These are phyloP conservation scores for Desoria tigrina DNA, from an alignment of 2,888 invertebrate genomes.

Conservation along the genomic window DNA sequence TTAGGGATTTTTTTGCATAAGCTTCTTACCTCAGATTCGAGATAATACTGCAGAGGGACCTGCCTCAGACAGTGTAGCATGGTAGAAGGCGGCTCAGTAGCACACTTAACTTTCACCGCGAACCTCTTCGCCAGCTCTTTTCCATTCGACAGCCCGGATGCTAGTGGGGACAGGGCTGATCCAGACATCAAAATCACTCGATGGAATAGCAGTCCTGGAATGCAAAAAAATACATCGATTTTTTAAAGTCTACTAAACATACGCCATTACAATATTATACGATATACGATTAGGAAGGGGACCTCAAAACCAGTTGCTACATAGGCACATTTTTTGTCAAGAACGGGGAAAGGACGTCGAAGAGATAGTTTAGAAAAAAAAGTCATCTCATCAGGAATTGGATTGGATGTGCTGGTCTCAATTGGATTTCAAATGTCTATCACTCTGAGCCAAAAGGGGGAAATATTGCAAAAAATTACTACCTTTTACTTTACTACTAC, in stretches of 20 bases:
- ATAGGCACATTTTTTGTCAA: too few species aligned
- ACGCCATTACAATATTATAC: neutral
- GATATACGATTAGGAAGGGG: conserved; percentile 1
- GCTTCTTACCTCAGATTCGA: conserved; percentile 53
- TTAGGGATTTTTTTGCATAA: too few species aligned
- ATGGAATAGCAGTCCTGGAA: conserved; percentile 62
- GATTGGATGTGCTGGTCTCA: neutral
- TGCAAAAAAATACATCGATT: conserved; percentile 7
- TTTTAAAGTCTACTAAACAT: neutral
- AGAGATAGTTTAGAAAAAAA: neutral
- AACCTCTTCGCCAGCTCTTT: conserved; percentile 56
- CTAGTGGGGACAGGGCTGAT: conserved; percentile 69
- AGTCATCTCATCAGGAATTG: conserved; percentile 6
- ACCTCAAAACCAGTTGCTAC: neutral
- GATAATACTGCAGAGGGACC: conserved; percentile 49
- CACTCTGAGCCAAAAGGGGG: conserved; percentile 3
- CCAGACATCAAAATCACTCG: conserved; percentile 76
- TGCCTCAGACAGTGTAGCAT: conserved; percentile 53
- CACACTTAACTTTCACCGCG: conserved; percentile 49
- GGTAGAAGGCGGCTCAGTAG: conserved; percentile 49
- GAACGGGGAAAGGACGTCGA: neutral
- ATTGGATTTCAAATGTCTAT: conserved; percentile 7
- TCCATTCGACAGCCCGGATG: conserved; percentile 48
- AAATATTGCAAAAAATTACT: conserved; percentile 2
- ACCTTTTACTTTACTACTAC: neutral